Evolutionary conservation across 2,113 vertebrate species (phyloP).

Genomic region (western clawed frog (Xenopus tropicalis)): DNA sequence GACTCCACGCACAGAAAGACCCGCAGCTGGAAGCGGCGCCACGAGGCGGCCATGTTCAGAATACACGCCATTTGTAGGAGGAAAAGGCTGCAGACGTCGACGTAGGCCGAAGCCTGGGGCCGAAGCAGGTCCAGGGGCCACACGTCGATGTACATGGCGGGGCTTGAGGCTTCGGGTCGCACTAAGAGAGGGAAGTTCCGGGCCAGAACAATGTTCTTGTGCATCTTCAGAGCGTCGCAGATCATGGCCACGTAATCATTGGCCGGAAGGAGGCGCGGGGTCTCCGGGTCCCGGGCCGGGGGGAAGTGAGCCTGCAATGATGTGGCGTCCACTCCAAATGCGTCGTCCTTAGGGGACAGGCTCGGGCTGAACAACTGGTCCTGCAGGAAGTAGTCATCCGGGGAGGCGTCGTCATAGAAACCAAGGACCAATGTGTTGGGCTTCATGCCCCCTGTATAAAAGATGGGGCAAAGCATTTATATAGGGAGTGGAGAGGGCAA

Average conservation of each 20-base stretch:
- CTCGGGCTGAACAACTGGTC: conserved; percentile 72
- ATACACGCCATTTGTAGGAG: conserved; percentile 90
- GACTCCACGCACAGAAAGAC: conserved; percentile 85
- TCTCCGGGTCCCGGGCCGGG: conserved; percentile 71
- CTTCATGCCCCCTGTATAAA: conserved; percentile 82
- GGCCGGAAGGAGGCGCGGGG: conserved; percentile 67
- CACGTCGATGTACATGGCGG: conserved; percentile 72
- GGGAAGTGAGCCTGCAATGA: conserved; percentile 82
- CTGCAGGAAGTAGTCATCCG: conserved; percentile 83
- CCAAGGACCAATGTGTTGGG: conserved; percentile 84
- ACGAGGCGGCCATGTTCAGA: conserved; percentile 84
- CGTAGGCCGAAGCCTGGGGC: conserved; percentile 66
- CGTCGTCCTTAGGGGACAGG: conserved; percentile 56
- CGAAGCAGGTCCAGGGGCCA: conserved; percentile 85
- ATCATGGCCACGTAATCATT: conserved; percentile 84
- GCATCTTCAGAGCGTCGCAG: conserved; percentile 85
- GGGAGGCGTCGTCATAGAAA: conserved; percentile 78
- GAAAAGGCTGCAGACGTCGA: conserved; percentile 86
- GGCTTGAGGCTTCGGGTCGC: conserved; percentile 47
- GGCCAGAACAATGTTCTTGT: conserved; percentile 83
- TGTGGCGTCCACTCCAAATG: conserved; percentile 75
- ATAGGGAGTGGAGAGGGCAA: background rate
- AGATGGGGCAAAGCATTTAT: background rate
- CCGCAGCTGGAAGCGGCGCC: conserved; percentile 77
- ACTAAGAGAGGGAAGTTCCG: conserved; percentile 74